Percentiles rank a stretch among this genome's conserved stretches.
Evolutionary conservation across 2,113 vertebrate genomes (phyloP).

Genomic region (Heterotis niloticus): DNA sequence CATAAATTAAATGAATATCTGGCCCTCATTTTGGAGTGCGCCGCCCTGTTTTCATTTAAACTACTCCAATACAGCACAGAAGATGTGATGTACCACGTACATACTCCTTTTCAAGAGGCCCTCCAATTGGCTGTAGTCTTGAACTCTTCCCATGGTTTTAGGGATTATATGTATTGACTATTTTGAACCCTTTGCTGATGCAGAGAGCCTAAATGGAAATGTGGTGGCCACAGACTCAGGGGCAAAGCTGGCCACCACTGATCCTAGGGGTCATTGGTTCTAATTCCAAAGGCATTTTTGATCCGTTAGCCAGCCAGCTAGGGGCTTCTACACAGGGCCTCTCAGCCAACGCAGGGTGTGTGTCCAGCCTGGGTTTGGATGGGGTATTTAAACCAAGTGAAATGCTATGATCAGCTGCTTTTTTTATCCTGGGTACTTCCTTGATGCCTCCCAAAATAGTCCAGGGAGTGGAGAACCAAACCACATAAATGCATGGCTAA

Average conservation of each 20-base stretch:
- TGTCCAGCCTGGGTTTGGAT: conserved; percentile 35
- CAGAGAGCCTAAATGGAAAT: neutral
- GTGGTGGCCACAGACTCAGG: neutral
- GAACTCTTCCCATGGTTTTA: too few species aligned
- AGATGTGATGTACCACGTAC: too few species aligned
- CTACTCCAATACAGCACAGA: too few species aligned
- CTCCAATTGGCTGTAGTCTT: too few species aligned
- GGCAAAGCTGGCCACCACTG: neutral
- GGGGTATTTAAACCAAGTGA: conserved; percentile 43
- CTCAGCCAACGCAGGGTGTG: conserved; percentile 38
- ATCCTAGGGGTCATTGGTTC: conserved; percentile 21
- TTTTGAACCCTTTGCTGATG: neutral
- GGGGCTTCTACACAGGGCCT: conserved; percentile 30
- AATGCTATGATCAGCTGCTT: conserved; percentile 42
- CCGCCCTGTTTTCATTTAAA: too few species aligned
- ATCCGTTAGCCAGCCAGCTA: conserved; percentile 16
- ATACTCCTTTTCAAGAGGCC: too few species aligned
- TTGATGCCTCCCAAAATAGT: conserved; percentile 13
- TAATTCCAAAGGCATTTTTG: conserved; percentile 9
- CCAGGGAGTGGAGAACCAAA: conserved; percentile 35
- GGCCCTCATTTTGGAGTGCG: too few species aligned
- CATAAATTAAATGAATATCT: too few species aligned
- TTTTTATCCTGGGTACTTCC: conserved; percentile 14
- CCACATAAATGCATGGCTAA: conserved; percentile 36
- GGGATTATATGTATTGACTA: conserved; percentile 2